Evolutionary conservation across 2,888 invertebrate species (phyloP).

Genomic region (Adineta ricciae): DNA sequence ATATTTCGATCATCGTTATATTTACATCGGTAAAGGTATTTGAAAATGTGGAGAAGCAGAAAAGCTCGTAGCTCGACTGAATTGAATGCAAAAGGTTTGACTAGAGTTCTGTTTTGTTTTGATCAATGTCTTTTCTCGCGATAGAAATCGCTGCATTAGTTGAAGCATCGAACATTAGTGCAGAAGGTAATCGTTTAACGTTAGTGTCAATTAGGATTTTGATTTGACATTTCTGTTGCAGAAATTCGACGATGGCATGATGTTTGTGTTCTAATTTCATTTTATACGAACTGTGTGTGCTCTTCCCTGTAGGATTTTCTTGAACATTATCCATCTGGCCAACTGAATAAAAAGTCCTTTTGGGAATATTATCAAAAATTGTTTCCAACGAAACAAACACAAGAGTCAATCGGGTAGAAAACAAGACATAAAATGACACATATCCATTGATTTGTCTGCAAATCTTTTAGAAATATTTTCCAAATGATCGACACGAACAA

Average conservation of each 20-base stretch:
- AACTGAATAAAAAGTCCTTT: neutral
- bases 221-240: no score
- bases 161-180: neutral
- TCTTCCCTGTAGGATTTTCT: neutral
- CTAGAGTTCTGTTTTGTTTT: neutral
- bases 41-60: neutral
- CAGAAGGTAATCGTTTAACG: neutral
- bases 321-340: neutral
- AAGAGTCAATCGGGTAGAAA: neutral
- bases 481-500: neutral
- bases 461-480: neutral
- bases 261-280: neutral
- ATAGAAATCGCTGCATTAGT: neutral
- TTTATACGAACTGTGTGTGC: no score
- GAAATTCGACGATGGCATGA: neutral
- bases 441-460: neutral
- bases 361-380: neutral
- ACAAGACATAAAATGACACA: neutral
- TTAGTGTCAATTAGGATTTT: neutral
- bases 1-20: neutral
- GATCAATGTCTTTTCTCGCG: neutral
- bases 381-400: neutral
- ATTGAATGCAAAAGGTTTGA: neutral
- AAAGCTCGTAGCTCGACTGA: neutral
- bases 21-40: no score